Conservation (phyloP, 1,140 invertebrate species). For the Drosophila ohnishii region DNA sequence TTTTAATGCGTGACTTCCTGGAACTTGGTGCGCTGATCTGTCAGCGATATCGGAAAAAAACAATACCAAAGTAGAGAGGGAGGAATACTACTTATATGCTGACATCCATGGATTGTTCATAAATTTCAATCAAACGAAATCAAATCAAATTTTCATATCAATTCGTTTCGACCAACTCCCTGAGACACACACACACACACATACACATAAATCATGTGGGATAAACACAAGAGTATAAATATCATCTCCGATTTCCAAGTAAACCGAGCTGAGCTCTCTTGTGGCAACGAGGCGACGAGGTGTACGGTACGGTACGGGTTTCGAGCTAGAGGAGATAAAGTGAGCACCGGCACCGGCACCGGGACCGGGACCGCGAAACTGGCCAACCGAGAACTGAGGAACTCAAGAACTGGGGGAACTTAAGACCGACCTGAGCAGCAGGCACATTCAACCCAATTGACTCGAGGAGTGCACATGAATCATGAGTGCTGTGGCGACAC, state of each 20-base stretch:
- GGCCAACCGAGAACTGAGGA: conserved; percentile 13
- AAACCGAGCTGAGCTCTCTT: conserved; percentile 19
- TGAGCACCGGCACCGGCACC: too few relatives aligned
- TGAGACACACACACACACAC: not conserved
- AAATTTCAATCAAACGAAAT: conserved; percentile 46
- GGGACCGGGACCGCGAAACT: conserved; percentile 11
- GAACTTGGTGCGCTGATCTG: conserved; percentile 30
- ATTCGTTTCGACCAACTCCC: conserved; percentile 12
- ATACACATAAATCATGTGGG: conserved; percentile 34
- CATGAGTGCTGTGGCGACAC: conserved; percentile 41
- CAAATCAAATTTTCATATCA: conserved; percentile 47
- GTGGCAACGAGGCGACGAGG: conserved; percentile 2
- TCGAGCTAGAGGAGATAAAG: conserved; percentile 3
- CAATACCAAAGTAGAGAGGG: not conserved
- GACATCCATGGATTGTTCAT: conserved; percentile 29
- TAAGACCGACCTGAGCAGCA: conserved; percentile 16
- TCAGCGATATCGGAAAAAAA: conserved; percentile 21
- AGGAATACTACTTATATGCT: conserved; percentile 20
- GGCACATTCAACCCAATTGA: conserved; percentile 38
- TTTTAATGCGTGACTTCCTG: conserved; percentile 43
- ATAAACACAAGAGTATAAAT: conserved; percentile 41
- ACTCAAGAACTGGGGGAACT: conserved; percentile 6
- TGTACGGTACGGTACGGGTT: conserved; percentile 7
- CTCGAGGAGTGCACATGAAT: conserved; percentile 36
- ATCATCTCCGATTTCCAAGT: conserved; percentile 49